Conservation (phyloP, 2,888 invertebrate genomes). For the Rhagophthalmus giganteus region DNA sequence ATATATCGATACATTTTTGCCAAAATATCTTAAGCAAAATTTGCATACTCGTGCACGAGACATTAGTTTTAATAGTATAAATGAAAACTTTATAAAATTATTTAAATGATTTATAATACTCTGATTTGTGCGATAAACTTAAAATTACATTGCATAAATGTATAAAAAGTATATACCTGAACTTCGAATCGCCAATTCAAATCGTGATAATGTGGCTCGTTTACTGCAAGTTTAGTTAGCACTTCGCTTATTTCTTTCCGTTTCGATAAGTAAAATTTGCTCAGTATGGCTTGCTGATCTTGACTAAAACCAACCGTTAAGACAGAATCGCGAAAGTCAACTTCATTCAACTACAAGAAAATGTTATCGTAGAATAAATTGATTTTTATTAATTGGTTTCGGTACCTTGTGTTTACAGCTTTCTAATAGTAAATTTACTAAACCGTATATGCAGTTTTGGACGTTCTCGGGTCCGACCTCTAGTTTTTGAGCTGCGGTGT, state of each 20-base stretch:
- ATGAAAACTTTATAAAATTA: too few relatives aligned
- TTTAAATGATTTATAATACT: too few relatives aligned
- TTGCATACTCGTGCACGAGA: too few relatives aligned
- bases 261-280: constrained; percentile 63
- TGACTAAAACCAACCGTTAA: constrained; percentile 61
- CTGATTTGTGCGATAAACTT: too few relatives aligned
- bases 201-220: constrained; percentile 59
- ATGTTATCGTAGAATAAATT: too few relatives aligned
- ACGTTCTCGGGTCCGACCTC: constrained; percentile 59
- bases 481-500: constrained; percentile 67
- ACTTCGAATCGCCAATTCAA: constrained; percentile 71
- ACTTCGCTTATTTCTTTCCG: constrained; percentile 60
- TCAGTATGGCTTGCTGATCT: constrained; percentile 63
- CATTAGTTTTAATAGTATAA: too few relatives aligned
- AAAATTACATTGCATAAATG: neutral
- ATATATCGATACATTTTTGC: too few relatives aligned
- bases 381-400: too few relatives aligned
- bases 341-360: constrained; percentile 55
- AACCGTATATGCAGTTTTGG: constrained; percentile 69
- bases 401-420: constrained; percentile 71
- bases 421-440: constrained; percentile 73
- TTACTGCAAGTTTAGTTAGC: constrained; percentile 55
- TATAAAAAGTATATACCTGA: constrained; percentile 52
- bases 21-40: too few relatives aligned
- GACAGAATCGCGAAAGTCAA: constrained; percentile 57